A percentile compares a stretch with the other conserved stretches of the same genome.
Conservation (phyloP, 1,140 invertebrate species). For the Ditylenchus dipsaci region DNA sequence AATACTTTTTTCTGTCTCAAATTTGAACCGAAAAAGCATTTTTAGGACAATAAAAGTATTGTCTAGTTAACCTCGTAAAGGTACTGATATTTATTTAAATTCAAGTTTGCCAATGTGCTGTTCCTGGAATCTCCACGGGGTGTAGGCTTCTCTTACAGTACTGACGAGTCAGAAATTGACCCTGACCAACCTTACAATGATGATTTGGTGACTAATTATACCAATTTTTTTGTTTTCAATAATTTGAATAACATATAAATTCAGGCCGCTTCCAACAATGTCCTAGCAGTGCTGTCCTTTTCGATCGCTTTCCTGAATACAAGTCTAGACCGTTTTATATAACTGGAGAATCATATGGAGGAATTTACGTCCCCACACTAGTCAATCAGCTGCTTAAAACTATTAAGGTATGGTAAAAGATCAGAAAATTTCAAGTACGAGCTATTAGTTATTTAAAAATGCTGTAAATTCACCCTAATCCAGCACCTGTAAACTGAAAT, state of each 20-base stretch:
- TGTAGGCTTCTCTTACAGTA: neutral
- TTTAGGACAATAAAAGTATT: too few species aligned
- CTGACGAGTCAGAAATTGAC: neutral
- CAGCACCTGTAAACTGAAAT: too few species aligned
- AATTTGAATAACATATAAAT: neutral
- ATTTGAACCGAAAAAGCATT: too few species aligned
- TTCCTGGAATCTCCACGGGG: neutral
- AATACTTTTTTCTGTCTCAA: too few species aligned
- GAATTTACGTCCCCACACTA: conserved; percentile 62
- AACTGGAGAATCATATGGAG: conserved; percentile 62
- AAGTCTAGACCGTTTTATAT: conserved; percentile 60
- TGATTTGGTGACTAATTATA: neutral
- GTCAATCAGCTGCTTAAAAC: conserved; percentile 49
- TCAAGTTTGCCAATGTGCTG: neutral
- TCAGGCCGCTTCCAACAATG: conserved; percentile 59
- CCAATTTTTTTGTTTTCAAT: too few species aligned
- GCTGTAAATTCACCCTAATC: too few species aligned
- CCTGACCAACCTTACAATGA: neutral
- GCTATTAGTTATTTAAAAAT: too few species aligned
- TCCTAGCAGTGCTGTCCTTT: conserved; percentile 62
- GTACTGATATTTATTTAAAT: too few species aligned
- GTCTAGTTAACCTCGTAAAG: too few species aligned
- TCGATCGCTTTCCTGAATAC: conserved; percentile 63
- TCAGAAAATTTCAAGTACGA: too few species aligned
- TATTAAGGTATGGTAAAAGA: conserved; percentile 29